Conservation (phyloP, 2,888 invertebrate genomes). For the Galerucella nymphaeae region DNA sequence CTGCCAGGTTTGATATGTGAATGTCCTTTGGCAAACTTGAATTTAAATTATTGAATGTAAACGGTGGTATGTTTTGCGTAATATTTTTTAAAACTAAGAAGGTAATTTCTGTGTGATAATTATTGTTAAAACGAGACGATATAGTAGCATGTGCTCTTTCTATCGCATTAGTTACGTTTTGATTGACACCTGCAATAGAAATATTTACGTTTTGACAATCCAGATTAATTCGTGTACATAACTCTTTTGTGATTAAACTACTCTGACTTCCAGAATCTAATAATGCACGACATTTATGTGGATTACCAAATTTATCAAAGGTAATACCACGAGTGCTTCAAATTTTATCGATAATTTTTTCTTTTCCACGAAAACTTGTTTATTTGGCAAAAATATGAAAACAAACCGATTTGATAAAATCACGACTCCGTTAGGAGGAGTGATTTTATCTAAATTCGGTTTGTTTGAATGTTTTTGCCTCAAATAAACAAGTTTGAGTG, state of each 20-base stretch:
- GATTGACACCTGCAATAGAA: slow-evolving; percentile 8
- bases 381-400: no score
- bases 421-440: no score
- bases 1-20: slow-evolving; percentile 6
- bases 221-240: slow-evolving; percentile 4
- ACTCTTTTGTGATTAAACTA: slow-evolving; percentile 14
- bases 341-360: no score
- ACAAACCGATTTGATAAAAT: no score
- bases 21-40: slow-evolving; percentile 6
- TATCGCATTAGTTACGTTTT: background rate
- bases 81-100: slow-evolving; percentile 19
- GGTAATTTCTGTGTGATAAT: slow-evolving; percentile 3
- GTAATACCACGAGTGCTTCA: no score
- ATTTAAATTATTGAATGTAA: slow-evolving; percentile 1
- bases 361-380: no score
- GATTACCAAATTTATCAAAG: slow-evolving; percentile 5
- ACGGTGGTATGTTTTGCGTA: slow-evolving; percentile 9
- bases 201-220: slow-evolving; percentile 3
- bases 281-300: slow-evolving; percentile 15
- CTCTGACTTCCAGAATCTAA: slow-evolving; percentile 21
- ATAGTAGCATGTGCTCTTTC: slow-evolving; percentile 5
- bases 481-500: no score
- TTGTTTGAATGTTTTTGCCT: no score
- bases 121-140: slow-evolving; percentile 3
- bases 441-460: no score